Evolutionary conservation across 2,113 vertebrate genomes (phyloP).

Genomic region (Kryptolebias marmoratus): DNA sequence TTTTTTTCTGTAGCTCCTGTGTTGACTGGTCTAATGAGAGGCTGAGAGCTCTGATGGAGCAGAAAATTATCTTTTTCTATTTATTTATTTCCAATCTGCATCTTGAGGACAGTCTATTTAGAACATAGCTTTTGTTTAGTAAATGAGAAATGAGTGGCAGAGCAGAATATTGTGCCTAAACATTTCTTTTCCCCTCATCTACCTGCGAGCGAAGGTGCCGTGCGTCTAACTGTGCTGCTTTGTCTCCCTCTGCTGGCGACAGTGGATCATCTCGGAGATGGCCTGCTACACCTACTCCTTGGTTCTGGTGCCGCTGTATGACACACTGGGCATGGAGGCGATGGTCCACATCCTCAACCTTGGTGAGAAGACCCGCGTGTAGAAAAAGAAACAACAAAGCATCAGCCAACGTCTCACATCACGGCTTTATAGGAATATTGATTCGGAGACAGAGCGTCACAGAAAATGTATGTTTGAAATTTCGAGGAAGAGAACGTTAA

Average conservation of each 20-base stretch:
- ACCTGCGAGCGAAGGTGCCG: not conserved
- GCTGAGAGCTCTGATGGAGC: constrained; percentile 13
- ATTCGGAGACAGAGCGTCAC: too few species aligned
- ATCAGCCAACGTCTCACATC: too few species aligned
- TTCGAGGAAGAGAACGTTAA: too few species aligned
- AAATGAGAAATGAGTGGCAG: constrained; percentile 18
- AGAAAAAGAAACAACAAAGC: not conserved
- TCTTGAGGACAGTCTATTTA: not conserved
- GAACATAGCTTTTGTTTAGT: constrained; percentile 7
- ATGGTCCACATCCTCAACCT: constrained; percentile 83
- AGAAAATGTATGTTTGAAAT: too few species aligned
- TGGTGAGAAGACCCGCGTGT: constrained; percentile 61
- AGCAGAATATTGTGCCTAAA: not conserved
- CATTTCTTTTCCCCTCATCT: not conserved
- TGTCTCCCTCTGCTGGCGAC: constrained; percentile 80
- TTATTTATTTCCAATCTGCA: constrained; percentile 20
- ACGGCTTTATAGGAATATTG: too few species aligned
- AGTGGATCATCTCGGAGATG: constrained; percentile 84
- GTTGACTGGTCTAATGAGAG: constrained; percentile 10
- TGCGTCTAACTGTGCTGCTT: constrained; percentile 40
- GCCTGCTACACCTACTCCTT: constrained; percentile 84
- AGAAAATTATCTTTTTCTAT: constrained; percentile 18
- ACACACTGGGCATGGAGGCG: constrained; percentile 81
- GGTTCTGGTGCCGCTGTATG: constrained; percentile 83
- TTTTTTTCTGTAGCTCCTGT: constrained; percentile 2